phyloP scores from a whole-genome alignment of 2,888 invertebrate genomes.

The Willowsia nigromaculata region DNA sequence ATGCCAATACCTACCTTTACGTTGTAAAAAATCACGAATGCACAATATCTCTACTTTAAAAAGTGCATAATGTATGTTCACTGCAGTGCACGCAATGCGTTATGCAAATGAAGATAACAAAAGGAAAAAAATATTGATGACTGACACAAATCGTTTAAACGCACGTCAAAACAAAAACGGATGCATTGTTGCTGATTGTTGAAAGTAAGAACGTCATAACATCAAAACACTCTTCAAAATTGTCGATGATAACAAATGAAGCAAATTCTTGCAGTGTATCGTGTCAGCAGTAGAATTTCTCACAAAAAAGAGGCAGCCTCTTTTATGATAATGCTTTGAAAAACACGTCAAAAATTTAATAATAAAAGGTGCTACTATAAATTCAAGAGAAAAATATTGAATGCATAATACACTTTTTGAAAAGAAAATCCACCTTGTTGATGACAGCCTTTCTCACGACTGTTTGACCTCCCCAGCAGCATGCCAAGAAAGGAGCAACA shows the following conservation, averaged over 20 bases:
- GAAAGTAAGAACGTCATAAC: neutral
- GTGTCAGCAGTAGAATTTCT: neutral
- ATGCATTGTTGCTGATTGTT: neutral
- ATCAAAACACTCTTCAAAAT: slow-evolving; percentile 23
- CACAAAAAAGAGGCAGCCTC: neutral
- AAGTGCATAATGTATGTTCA: neutral
- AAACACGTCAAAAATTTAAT: slow-evolving; percentile 1
- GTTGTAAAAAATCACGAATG: neutral
- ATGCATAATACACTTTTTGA: neutral
- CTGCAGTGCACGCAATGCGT: slow-evolving; percentile 31
- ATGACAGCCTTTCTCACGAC: slow-evolving; percentile 69
- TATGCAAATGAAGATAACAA: slow-evolving; percentile 8
- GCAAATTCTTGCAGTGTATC: neutral
- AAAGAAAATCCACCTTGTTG: slow-evolving; percentile 37
- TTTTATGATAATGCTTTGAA: neutral
- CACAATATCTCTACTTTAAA: neutral
- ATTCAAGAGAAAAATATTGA: slow-evolving; percentile 12
- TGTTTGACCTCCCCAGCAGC: slow-evolving; percentile 64
- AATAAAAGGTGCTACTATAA: slow-evolving; percentile 36
- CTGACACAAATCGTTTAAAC: neutral
- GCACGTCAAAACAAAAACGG: slow-evolving; percentile 4
- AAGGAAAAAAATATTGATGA: neutral
- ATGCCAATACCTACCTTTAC: neutral
- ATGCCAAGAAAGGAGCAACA: neutral
- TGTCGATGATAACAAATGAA: neutral